Conservation (phyloP, 2,888 invertebrate species). For the Caenorhabditis parvicauda region DNA sequence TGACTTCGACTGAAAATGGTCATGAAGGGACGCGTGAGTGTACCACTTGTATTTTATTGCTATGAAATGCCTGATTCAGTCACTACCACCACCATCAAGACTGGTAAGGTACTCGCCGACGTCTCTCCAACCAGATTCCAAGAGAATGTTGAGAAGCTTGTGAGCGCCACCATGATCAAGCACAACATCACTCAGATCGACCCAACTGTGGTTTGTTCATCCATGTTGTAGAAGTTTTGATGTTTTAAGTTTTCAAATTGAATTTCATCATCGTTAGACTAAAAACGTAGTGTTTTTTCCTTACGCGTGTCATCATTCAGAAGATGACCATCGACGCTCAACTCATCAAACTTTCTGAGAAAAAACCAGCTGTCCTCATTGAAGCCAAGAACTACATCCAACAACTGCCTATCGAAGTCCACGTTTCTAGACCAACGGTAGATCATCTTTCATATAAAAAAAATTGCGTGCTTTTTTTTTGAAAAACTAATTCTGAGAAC, state of each 20-base stretch:
- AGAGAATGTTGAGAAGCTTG: slow-evolving; percentile 40
- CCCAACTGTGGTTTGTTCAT: slow-evolving; percentile 32
- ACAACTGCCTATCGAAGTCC: slow-evolving; percentile 37
- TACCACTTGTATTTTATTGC: not conserved
- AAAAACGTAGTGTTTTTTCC: slow-evolving; percentile 9
- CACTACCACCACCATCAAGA: slow-evolving; percentile 25
- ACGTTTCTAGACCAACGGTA: slow-evolving; percentile 39
- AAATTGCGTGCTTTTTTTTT: not conserved
- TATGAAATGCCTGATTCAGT: slow-evolving; percentile 5
- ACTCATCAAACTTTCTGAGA: slow-evolving; percentile 36
- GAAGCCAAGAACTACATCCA: slow-evolving; percentile 40
- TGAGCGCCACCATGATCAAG: slow-evolving; percentile 29
- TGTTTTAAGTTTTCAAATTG: not conserved
- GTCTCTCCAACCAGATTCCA: slow-evolving; percentile 42
- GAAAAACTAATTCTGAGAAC: not conserved
- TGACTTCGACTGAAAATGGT: slow-evolving; percentile 24
- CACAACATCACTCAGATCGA: slow-evolving; percentile 36
- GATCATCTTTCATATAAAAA: slow-evolving; percentile 3
- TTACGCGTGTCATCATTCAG: slow-evolving; percentile 31
- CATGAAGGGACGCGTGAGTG: slow-evolving; percentile 21
- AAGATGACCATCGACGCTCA: slow-evolving; percentile 48
- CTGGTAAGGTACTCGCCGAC: slow-evolving; percentile 24
- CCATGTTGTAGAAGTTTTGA: not conserved
- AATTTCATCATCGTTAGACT: not conserved
- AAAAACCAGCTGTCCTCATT: slow-evolving; percentile 29